Evolutionary conservation across 1,140 invertebrate genomes (phyloP).

Genomic region (Bombus breviceps): DNA sequence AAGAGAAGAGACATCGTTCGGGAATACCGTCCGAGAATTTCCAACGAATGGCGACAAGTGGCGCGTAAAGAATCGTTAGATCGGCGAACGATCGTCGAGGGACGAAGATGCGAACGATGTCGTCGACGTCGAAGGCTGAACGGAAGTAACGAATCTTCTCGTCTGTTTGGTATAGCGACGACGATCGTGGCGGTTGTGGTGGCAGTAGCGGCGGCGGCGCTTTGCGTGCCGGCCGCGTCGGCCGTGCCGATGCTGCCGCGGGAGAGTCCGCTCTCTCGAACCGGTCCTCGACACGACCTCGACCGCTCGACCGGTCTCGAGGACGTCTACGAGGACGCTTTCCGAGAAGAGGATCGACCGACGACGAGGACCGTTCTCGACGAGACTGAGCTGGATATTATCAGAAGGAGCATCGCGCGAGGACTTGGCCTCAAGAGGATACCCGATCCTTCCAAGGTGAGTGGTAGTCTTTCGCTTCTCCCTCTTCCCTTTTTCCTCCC

Average conservation of each 20-base stretch:
- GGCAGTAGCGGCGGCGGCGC: neutral
- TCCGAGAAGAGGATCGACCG: conserved; percentile 40
- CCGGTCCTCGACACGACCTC: conserved; percentile 36
- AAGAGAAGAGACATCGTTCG: neutral
- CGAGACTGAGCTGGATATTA: conserved; percentile 73
- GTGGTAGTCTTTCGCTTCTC: neutral
- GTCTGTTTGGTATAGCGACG: conserved; percentile 3
- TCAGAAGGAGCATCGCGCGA: conserved; percentile 79
- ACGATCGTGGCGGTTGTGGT: conserved; percentile 11
- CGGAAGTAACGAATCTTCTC: neutral
- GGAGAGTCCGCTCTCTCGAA: neutral
- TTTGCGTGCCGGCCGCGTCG: conserved; percentile 12
- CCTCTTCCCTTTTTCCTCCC: neutral
- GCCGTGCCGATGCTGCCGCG: conserved; percentile 32
- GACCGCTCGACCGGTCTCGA: conserved; percentile 44
- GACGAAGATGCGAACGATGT: neutral
- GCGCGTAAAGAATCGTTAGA: neutral
- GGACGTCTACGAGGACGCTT: conserved; percentile 42
- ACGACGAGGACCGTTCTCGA: conserved; percentile 44
- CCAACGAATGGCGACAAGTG: neutral
- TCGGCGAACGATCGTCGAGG: neutral
- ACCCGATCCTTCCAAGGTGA: conserved; percentile 76
- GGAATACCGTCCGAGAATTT: neutral
- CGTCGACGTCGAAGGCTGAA: neutral
- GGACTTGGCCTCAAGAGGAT: conserved; percentile 80